Base-by-base conservation (phyloP, 2,888 invertebrate species). In the Acleris emargana region DNA sequence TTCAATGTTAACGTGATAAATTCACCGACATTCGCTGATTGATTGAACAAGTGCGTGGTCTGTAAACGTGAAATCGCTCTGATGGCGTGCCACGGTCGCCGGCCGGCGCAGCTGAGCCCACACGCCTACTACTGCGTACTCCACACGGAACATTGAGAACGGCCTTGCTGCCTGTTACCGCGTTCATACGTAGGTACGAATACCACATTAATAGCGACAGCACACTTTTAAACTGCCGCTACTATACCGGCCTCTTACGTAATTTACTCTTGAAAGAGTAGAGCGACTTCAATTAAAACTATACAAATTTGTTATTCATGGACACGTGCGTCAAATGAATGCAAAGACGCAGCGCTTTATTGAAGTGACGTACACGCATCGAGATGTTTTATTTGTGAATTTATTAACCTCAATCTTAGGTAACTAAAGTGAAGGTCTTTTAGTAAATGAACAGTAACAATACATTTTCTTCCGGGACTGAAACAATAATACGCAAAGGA, bases 131-230 rank as follows among this genome's bases (percentile, higher is more conserved):
- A 51, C 63, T 69, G 69, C 69, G 73, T 75, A 80, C 72, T 77
- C 77, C 75, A 74, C 76, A 75, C 77, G 82, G 86, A 85, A 82
- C 88, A 89, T 88, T 87, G 86, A 84, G 73, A 78, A 76, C 85
- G 89, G 87, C 90, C 89, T 91, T 89, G 88, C 76, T 68, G 84
- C 79, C 76, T 77, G 83, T 83, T 87, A 83, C 80, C 78, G 80
- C 72, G 78, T 77, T 72, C 69, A 73, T 77, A 73, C 73, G 72
- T 32, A 32, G 2, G 3, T 32, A 32, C 9, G 9, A 25, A 4
- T 68, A 25, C 71, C 75, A 67, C 72, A 71, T 71, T 64, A 54
- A 73, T 80, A 79, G 71, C 74, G 71, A 75, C 60, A 79, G 67
- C 62, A 66, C 47, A 43, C 59, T 51, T 62, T 73, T 72, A 72